Base-by-base conservation (phyloP, 2,113 vertebrate species). In the Entomyzon cyanotis region DNA sequence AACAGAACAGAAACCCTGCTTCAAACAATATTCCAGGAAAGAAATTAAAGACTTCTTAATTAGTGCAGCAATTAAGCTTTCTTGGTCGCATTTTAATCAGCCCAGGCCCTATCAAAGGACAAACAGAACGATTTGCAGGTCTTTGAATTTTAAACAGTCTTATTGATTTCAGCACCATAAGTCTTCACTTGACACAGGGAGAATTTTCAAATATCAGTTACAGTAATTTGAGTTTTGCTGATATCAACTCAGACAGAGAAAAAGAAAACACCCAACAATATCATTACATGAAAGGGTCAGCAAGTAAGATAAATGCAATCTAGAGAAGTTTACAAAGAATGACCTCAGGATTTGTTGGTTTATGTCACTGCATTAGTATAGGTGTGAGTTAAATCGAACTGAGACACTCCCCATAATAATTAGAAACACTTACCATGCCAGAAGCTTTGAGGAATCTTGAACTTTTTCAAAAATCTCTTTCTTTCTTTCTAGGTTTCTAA, bases 41-140 rank as follows among this genome's bases (percentile, higher is more conserved):
- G 97, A 98, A 98, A 98, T 98, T 98, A 98, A 98, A 98, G 98
- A 98, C 98, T 98, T 98, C 98, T 98, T 98, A 98, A 98, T 98
- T 98, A 98, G 98, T 98, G 98, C 98, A 97, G 98, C 98, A 98
- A 98, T 98, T 98, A 98, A 97, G 98, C 98, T 97, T 98, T 98
- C 98, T 98, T 98, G 98, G 98, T 98, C 95, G 98, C 98, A 98
- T 98, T 98, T 98, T 98, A 98, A 98, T 98, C 98, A 98, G 98
- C 96, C 91, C 94, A 98, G 98, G 97, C 98, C 98, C 98, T 98
- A 98, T 98, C 98, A 98, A 98, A 98, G 98, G 98, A 98, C 98
- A 98, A 98, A 98, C 98, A 98, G 98, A 98, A 98, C 98, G 97
- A 98, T 98, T 98, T 98, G 98, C 98, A 98, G 98, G 98, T 97